phyloP scores from a whole-genome alignment of 2,888 invertebrate genomes.

The Tiphia femorata region DNA sequence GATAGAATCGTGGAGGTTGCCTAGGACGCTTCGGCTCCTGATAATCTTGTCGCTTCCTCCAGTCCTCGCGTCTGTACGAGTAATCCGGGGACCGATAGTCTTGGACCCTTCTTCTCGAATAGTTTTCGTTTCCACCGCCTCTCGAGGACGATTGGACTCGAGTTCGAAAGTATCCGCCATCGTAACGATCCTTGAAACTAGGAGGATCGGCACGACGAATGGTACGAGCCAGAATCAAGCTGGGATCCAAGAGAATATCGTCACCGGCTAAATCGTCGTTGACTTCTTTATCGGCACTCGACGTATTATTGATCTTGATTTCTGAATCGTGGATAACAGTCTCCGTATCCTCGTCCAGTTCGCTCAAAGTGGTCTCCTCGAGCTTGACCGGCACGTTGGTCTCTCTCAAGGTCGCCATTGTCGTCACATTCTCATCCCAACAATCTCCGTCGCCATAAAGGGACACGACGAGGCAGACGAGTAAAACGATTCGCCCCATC shows the following conservation, averaged over 20 bases:
- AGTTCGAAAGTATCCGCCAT: slow-evolving; percentile 6
- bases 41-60: slow-evolving; percentile 11
- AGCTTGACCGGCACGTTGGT: too few species aligned
- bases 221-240: slow-evolving; percentile 39
- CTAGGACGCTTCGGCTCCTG: slow-evolving; percentile 4
- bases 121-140: background rate
- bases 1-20: slow-evolving; percentile 17
- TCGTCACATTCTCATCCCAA: too few species aligned
- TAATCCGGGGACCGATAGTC: background rate
- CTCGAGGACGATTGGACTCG: background rate
- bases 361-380: too few species aligned
- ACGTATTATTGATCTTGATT: too few species aligned
- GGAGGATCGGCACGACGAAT: too few species aligned
- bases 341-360: too few species aligned
- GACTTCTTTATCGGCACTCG: background rate
- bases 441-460: too few species aligned
- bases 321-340: too few species aligned
- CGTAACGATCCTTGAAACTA: too few species aligned
- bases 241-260: slow-evolving; percentile 45
- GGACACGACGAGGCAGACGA: too few species aligned
- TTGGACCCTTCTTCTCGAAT: slow-evolving; percentile 5
- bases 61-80: slow-evolving; percentile 14
- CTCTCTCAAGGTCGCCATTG: too few species aligned
- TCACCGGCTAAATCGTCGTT: slow-evolving; percentile 34
- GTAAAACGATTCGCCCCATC: too few species aligned